phyloP scores from a whole-genome alignment of 2,888 invertebrate genomes.

The Lasioglossum lativentre region DNA sequence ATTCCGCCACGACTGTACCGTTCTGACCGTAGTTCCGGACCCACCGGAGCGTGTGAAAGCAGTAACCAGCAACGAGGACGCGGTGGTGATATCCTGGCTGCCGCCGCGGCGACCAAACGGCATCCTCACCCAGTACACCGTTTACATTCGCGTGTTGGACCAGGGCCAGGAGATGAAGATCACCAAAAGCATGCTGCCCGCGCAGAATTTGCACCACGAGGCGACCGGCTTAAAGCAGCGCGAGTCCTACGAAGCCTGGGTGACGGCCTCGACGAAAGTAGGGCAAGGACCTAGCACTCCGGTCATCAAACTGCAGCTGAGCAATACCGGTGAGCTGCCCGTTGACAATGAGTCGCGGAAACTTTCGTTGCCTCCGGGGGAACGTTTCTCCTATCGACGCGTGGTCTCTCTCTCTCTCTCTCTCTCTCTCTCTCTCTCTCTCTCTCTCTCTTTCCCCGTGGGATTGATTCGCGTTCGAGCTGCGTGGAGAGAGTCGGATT shows the following conservation, averaged over 20 bases:
- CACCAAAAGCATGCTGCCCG: constrained; percentile 83
- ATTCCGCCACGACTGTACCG: not conserved
- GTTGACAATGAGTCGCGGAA: constrained; percentile 14
- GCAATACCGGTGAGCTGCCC: constrained; percentile 81
- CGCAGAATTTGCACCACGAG: constrained; percentile 86
- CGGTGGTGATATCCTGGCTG: constrained; percentile 88
- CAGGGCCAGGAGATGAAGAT: constrained; percentile 86
- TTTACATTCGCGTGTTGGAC: constrained; percentile 86
- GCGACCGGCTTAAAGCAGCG: constrained; percentile 85
- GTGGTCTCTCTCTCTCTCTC: too few species aligned
- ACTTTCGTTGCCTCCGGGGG: constrained; percentile 10
- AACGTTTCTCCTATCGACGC: not conserved
- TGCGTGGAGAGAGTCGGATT: not conserved
- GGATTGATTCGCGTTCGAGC: constrained; percentile 17
- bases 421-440: too few species aligned
- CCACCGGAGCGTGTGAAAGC: constrained; percentile 88
- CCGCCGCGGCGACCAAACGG: constrained; percentile 88
- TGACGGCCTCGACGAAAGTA: constrained; percentile 87
- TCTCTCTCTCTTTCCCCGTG: too few species aligned
- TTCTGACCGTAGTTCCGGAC: constrained; percentile 85
- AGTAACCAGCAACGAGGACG: constrained; percentile 86
- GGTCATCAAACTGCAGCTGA: constrained; percentile 86
- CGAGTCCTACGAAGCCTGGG: constrained; percentile 87
- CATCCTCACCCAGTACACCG: constrained; percentile 87
- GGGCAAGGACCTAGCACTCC: constrained; percentile 87